Evolutionary conservation across 2,888 invertebrate species (phyloP).

Genomic region (Drosophila limbata): DNA sequence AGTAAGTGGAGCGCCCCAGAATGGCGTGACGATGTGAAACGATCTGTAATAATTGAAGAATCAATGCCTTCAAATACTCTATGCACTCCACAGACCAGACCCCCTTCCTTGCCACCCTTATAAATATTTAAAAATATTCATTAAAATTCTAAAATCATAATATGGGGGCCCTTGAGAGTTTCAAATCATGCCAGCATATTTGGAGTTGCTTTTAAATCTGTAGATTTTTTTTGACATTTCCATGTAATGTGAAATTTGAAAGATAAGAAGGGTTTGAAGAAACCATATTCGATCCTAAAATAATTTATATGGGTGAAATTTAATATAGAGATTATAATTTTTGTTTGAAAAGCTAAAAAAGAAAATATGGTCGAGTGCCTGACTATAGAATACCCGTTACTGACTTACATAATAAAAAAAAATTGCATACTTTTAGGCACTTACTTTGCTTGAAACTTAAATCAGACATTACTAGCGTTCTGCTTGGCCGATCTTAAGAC

Average conservation of each 20-base stretch:
- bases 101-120: conserved; percentile 1
- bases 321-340: neutral
- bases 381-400: too few relatives aligned
- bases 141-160: neutral
- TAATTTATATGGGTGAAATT: neutral
- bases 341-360: neutral
- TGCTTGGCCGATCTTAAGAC: too few relatives aligned
- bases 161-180: neutral
- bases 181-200: neutral
- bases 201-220: neutral
- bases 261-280: neutral
- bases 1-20: conserved; percentile 50
- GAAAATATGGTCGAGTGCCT: too few relatives aligned
- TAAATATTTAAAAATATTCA: neutral
- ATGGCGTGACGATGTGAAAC: conserved; percentile 39
- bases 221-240: neutral
- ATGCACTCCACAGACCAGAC: neutral
- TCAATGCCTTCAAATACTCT: neutral
- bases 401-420: too few relatives aligned
- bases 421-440: too few relatives aligned
- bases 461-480: too few relatives aligned
- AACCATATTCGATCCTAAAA: neutral
- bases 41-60: conserved; percentile 37
- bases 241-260: neutral
- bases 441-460: too few relatives aligned